phyloP scores from a whole-genome alignment of 2,888 invertebrate species.

The Lucinisca nassula region DNA sequence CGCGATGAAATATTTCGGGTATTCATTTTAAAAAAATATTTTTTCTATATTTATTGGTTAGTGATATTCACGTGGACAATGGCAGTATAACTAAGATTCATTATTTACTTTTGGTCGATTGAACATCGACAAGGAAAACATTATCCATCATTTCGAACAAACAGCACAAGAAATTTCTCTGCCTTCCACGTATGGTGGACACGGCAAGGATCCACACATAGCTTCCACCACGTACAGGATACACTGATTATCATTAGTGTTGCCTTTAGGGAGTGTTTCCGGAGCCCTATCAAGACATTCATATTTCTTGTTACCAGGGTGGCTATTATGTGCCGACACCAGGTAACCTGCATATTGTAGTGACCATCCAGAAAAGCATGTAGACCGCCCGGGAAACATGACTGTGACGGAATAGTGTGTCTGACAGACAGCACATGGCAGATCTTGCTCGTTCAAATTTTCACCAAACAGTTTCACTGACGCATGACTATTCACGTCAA shows the following conservation, averaged over 20 bases:
- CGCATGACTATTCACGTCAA: not conserved
- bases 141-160: not conserved
- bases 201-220: conserved; percentile 63
- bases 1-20: too few relatives aligned
- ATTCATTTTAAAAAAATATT: too few relatives aligned
- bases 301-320: not conserved
- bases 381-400: not conserved
- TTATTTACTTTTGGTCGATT: too few relatives aligned
- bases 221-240: conserved; percentile 49
- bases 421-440: not conserved
- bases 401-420: not conserved
- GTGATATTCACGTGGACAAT: too few relatives aligned
- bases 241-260: conserved; percentile 34
- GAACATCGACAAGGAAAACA: too few relatives aligned
- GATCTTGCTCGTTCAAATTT: not conserved
- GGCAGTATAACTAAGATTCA: too few relatives aligned
- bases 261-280: conserved; percentile 34
- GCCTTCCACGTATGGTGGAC: conserved; percentile 52
- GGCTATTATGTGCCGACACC: not conserved
- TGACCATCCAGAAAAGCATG: not conserved
- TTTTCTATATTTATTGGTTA: too few relatives aligned
- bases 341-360: not conserved
- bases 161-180: not conserved
- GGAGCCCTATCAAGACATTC: conserved; percentile 60
- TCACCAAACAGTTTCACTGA: not conserved